These are phyloP conservation scores for Nerophis ophidion DNA, from an alignment of 2,113 vertebrate genomes.

Conservation along the genomic window DNA sequence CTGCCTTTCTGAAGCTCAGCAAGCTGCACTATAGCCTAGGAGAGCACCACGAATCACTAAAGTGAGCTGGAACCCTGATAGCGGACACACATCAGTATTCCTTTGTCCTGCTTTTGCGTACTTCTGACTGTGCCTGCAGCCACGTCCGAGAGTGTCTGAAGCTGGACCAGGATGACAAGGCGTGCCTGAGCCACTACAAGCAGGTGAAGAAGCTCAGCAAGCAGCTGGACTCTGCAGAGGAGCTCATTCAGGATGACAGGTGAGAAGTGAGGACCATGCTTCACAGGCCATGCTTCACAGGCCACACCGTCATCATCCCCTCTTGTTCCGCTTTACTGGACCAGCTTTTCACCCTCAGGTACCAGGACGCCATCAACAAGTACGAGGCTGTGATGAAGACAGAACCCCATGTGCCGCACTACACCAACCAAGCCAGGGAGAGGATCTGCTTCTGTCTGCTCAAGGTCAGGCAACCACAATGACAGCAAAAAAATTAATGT, in stretches of 20 bases:
- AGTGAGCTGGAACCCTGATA: slow-evolving; percentile 43
- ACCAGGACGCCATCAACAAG: slow-evolving; percentile 73
- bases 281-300: too few relatives aligned
- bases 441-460: slow-evolving; percentile 77
- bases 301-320: not conserved
- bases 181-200: slow-evolving; percentile 79
- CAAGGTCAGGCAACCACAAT: slow-evolving; percentile 57
- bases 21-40: slow-evolving; percentile 75
- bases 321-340: not conserved
- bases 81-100: too few relatives aligned
- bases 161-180: slow-evolving; percentile 80
- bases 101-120: too few relatives aligned
- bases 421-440: slow-evolving; percentile 74
- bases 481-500: not conserved
- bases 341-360: slow-evolving; percentile 30
- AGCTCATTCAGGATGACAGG: slow-evolving; percentile 70
- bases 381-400: slow-evolving; percentile 74
- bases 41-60: slow-evolving; percentile 76
- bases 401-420: slow-evolving; percentile 64
- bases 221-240: slow-evolving; percentile 76
- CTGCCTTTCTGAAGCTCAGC: slow-evolving; percentile 77
- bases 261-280: slow-evolving; percentile 49
- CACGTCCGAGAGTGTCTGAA: slow-evolving; percentile 78
- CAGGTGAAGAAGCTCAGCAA: slow-evolving; percentile 80
- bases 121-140: slow-evolving; percentile 38